phyloP scores from a whole-genome alignment of 2,113 vertebrate species.

The Alces alces region DNA sequence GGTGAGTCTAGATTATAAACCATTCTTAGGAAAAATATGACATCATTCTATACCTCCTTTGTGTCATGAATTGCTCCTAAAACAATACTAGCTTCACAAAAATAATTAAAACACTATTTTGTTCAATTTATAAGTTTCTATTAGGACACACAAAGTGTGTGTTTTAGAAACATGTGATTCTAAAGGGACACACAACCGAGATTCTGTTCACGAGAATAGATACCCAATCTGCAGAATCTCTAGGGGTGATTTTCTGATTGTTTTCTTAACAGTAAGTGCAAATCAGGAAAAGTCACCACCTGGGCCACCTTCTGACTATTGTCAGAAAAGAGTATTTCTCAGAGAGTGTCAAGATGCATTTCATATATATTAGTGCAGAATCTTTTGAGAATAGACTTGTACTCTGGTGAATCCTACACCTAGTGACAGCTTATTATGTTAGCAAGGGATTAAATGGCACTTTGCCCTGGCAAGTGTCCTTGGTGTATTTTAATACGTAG shows the following conservation, averaged over 20 bases:
- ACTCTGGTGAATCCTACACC: not conserved
- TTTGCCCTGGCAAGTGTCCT: not conserved
- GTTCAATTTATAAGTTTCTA: not conserved
- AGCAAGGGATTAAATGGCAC: constrained; percentile 6
- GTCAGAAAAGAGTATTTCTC: not conserved
- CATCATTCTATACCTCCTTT: not conserved
- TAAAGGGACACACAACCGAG: not conserved
- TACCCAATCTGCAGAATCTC: not conserved
- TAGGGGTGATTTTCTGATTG: not conserved
- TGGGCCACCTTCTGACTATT: constrained; percentile 19
- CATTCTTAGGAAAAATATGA: not conserved
- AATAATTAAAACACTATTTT: not conserved
- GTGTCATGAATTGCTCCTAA: not conserved
- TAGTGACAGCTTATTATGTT: not conserved
- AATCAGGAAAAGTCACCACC: not conserved
- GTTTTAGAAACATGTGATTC: not conserved
- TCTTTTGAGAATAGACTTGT: not conserved
- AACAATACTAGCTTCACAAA: not conserved
- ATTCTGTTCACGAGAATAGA: not conserved
- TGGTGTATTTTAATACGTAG: not conserved
- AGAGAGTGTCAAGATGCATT: constrained; percentile 16
- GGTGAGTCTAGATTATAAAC: not conserved
- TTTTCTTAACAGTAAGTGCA: constrained; percentile 29
- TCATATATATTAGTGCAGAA: not conserved
- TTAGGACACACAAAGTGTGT: not conserved